Evolutionary conservation across 2,797 vertebrate species (phyloP).

Genomic region (Clarias fuscus): DNA sequence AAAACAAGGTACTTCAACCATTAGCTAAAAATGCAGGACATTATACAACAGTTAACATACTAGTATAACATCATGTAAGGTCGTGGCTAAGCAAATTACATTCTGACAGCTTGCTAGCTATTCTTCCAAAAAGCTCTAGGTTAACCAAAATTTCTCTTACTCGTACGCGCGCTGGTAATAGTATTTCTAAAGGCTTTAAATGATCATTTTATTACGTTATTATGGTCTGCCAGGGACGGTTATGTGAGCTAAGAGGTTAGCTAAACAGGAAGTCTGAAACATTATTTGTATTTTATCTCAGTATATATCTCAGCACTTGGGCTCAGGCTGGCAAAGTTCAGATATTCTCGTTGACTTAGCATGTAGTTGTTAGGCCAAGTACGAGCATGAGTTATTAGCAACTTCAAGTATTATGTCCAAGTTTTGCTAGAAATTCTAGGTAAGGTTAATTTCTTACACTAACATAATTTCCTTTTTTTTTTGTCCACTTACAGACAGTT

Average conservation of each 20-base stretch:
- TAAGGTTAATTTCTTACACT: no score
- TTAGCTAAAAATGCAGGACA: not conserved
- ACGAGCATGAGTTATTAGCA: not conserved
- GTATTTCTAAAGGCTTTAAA: not conserved
- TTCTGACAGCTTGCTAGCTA: not conserved
- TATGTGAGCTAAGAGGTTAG: not conserved
- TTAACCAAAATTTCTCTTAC: not conserved
- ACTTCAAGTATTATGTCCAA: not conserved
- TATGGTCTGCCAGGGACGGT: not conserved
- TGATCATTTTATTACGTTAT: not conserved
- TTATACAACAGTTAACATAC: not conserved
- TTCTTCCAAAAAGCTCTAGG: not conserved
- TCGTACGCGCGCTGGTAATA: not conserved
- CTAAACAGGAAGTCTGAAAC: not conserved
- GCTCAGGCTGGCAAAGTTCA: not conserved
- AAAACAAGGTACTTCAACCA: constrained; percentile 6
- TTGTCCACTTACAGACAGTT: not conserved
- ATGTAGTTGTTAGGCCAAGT: not conserved
- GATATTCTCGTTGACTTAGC: not conserved
- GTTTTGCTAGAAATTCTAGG: not conserved
- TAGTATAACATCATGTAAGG: not conserved
- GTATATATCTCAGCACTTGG: not conserved
- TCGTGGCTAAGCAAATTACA: not conserved
- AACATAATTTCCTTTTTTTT: not conserved
- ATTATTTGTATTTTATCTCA: not conserved